Evolutionary conservation across 2,888 invertebrate genomes (phyloP).

Genomic region (Phortica okadai): DNA sequence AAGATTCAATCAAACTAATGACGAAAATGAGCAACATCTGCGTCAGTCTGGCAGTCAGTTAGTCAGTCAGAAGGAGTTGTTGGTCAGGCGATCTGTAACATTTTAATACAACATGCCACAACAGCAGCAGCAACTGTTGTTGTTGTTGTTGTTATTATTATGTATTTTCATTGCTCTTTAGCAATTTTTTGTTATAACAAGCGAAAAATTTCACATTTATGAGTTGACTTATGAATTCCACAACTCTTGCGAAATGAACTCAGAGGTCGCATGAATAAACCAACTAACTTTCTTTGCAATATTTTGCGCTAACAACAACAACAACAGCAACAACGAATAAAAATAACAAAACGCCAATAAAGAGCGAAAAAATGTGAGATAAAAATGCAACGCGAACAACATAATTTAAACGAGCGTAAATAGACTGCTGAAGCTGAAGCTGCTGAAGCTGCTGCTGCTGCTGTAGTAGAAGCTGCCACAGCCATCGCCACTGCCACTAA

Average conservation of each 20-base stretch:
- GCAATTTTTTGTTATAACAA: not conserved
- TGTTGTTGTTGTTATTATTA: not conserved
- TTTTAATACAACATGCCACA: no score
- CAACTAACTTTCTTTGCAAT: constrained; percentile 25
- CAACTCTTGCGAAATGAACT: not conserved
- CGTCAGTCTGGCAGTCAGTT: not conserved
- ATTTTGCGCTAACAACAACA: not conserved
- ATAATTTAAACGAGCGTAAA: constrained; percentile 48
- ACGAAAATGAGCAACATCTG: constrained; percentile 44
- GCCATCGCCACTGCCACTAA: constrained; percentile 30
- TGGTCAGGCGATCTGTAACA: no score
- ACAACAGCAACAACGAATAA: constrained; percentile 3
- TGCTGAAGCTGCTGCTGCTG: constrained; percentile 27
- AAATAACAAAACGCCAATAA: constrained; percentile 5
- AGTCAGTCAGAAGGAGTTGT: not conserved
- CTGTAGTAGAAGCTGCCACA: constrained; percentile 5
- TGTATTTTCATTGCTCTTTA: not conserved
- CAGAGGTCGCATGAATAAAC: constrained; percentile 30
- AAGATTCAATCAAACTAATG: constrained; percentile 70
- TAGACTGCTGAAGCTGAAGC: constrained; percentile 40
- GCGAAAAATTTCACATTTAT: not conserved
- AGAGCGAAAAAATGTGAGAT: constrained; percentile 34
- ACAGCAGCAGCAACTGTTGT: not conserved
- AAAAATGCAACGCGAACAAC: constrained; percentile 48
- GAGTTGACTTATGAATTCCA: constrained; percentile 13